Conservation (phyloP, 2,888 invertebrate species). For the Aleiodes leptofemur region DNA sequence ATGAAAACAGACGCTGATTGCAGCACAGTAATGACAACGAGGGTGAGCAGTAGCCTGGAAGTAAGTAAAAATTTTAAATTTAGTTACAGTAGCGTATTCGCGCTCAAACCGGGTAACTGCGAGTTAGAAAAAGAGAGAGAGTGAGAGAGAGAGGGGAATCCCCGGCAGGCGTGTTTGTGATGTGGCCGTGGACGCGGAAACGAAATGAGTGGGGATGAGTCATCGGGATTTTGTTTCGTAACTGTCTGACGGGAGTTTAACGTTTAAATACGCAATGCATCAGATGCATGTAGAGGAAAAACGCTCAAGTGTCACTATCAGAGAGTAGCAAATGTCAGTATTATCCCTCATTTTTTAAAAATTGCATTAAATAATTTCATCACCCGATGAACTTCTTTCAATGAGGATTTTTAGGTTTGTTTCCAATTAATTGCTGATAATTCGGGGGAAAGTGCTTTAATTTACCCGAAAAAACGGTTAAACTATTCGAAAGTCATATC, state of each 20-base stretch:
- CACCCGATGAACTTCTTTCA: too few relatives aligned
- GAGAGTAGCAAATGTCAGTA: conserved; percentile 10
- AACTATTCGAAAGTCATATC: too few relatives aligned
- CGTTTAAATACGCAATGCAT: conserved; percentile 35
- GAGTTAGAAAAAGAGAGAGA: neutral
- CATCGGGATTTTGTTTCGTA: conserved; percentile 59
- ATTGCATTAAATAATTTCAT: too few relatives aligned
- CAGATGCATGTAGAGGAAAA: conserved; percentile 32
- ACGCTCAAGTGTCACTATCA: conserved; percentile 25
- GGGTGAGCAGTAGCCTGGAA: conserved; percentile 76
- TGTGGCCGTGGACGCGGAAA: conserved; percentile 65
- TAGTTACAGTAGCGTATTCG: conserved; percentile 70
- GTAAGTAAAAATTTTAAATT: conserved; percentile 76
- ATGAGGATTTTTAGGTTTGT: too few relatives aligned
- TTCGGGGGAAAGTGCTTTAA: too few relatives aligned
- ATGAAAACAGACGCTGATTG: conserved; percentile 70
- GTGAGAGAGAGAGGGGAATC: conserved; percentile 21
- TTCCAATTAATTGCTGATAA: too few relatives aligned
- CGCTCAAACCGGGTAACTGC: conserved; percentile 53
- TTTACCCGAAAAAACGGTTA: too few relatives aligned
- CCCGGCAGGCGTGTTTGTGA: conserved; percentile 62
- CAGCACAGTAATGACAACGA: conserved; percentile 74
- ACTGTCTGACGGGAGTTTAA: conserved; percentile 26
- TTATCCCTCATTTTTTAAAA: too few relatives aligned
- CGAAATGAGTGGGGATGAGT: conserved; percentile 63